Percentiles rank a stretch among this genome's conserved stretches.
These are phyloP conservation scores for Hololepta plana DNA, from an alignment of 2,888 invertebrate species.

Conservation along the genomic window DNA sequence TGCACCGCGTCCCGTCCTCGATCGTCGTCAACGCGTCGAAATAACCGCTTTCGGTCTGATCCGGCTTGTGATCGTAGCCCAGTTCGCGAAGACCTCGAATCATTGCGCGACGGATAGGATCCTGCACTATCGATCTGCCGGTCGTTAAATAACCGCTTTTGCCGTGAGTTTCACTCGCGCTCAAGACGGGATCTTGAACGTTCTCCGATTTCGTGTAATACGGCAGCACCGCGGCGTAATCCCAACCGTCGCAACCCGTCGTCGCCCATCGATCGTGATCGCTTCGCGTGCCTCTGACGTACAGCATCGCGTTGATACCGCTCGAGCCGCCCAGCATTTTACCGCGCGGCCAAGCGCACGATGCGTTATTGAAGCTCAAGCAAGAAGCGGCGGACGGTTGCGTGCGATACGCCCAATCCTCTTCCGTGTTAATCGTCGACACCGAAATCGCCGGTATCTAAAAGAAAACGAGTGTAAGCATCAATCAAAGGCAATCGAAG, in stretches of 20 bases:
- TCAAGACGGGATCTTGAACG: constrained; percentile 37
- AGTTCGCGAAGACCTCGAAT: too few species aligned
- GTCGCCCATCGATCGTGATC: constrained; percentile 77
- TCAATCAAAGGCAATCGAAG: too few species aligned
- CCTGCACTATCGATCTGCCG: too few species aligned
- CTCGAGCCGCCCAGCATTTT: constrained; percentile 73
- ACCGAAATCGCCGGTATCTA: not conserved
- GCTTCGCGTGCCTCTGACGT: constrained; percentile 67
- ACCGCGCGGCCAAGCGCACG: constrained; percentile 81
- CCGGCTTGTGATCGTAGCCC: too few species aligned
- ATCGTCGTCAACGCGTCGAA: constrained; percentile 24
- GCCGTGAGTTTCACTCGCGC: constrained; percentile 23
- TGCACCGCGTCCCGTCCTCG: constrained; percentile 9
- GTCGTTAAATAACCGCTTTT: constrained; percentile 47
- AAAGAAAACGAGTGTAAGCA: not conserved
- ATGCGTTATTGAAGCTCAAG: constrained; percentile 53
- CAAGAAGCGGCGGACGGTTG: not conserved
- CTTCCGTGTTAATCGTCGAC: not conserved
- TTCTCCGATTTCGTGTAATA: constrained; percentile 76
- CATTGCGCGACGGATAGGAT: too few species aligned
- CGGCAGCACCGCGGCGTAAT: constrained; percentile 57
- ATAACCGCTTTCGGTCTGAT: too few species aligned
- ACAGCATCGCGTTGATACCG: constrained; percentile 79
- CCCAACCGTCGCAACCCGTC: constrained; percentile 72
- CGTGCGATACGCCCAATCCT: constrained; percentile 1